Percentiles rank a stretch among this genome's conserved stretches.
These are phyloP conservation scores for Oceanites oceanicus DNA, from an alignment of 2,113 vertebrate species.

Conservation along the genomic window DNA sequence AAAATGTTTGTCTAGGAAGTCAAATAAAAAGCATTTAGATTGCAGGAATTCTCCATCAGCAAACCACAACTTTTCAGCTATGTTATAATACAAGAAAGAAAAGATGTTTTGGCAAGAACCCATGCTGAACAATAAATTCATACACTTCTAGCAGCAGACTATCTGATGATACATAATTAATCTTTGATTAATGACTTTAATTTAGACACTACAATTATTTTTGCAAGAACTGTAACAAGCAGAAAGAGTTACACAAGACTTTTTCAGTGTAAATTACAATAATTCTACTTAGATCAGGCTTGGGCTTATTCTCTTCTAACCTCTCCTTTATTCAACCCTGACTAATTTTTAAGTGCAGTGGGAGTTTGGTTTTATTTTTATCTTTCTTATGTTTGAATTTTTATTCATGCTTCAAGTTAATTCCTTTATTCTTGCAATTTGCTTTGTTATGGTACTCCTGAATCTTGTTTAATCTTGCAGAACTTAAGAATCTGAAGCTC, in stretches of 20 bases:
- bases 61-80: neutral
- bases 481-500: neutral
- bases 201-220: neutral
- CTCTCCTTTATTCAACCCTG: neutral
- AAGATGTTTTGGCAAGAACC: neutral
- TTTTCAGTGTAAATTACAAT: neutral
- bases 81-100: neutral
- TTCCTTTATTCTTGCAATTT: neutral
- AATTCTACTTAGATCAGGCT: neutral
- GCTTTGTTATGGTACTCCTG: neutral
- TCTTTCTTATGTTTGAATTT: neutral
- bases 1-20: neutral
- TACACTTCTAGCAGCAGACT: neutral
- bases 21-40: neutral
- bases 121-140: neutral
- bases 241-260: neutral
- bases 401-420: neutral
- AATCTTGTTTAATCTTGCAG: neutral
- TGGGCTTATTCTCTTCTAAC: neutral
- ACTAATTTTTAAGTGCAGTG: neutral
- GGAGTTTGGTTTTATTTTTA: neutral
- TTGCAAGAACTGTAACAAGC: neutral
- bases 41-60: neutral
- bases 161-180: constrained; percentile 15
- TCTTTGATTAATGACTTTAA: constrained; percentile 11